Conservation (phyloP, 2,797 vertebrate genomes). For the Chromobotia macracanthus region DNA sequence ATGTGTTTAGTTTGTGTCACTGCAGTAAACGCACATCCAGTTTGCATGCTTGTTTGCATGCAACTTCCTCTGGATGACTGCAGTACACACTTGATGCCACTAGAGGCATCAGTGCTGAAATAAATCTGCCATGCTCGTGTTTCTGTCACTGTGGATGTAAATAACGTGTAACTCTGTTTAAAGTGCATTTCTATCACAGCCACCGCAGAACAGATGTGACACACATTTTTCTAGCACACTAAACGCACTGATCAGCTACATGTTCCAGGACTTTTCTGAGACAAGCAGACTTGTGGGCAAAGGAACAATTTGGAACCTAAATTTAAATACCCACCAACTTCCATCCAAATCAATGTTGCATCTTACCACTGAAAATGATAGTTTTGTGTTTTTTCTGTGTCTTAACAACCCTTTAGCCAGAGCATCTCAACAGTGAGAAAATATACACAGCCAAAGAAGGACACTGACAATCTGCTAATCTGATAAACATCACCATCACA, state of each 20-base stretch:
- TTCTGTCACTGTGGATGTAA: slow-evolving; percentile 28
- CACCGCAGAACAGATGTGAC: slow-evolving; percentile 67
- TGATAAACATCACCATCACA: slow-evolving; percentile 73
- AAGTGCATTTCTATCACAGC: slow-evolving; percentile 77
- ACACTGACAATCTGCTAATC: slow-evolving; percentile 65
- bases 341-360: slow-evolving; percentile 76
- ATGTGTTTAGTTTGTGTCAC: slow-evolving; percentile 65
- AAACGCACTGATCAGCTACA: slow-evolving; percentile 30
- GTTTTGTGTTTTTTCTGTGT: slow-evolving; percentile 6
- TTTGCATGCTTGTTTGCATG: slow-evolving; percentile 1
- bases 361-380: slow-evolving; percentile 61
- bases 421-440: slow-evolving; percentile 71
- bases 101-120: slow-evolving; percentile 63
- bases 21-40: slow-evolving; percentile 50
- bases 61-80: slow-evolving; percentile 55
- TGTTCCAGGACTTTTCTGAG: slow-evolving; percentile 62
- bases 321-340: slow-evolving; percentile 35
- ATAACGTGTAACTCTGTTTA: slow-evolving; percentile 59
- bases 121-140: slow-evolving; percentile 52
- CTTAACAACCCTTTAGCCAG: slow-evolving; percentile 69
- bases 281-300: slow-evolving; percentile 46
- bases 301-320: slow-evolving; percentile 30
- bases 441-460: slow-evolving; percentile 72
- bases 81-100: slow-evolving; percentile 69
- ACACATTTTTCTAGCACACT: slow-evolving; percentile 53